These are phyloP conservation scores for Tetramorium simillimum DNA, from an alignment of 1,140 invertebrate species.

Conservation along the genomic window DNA sequence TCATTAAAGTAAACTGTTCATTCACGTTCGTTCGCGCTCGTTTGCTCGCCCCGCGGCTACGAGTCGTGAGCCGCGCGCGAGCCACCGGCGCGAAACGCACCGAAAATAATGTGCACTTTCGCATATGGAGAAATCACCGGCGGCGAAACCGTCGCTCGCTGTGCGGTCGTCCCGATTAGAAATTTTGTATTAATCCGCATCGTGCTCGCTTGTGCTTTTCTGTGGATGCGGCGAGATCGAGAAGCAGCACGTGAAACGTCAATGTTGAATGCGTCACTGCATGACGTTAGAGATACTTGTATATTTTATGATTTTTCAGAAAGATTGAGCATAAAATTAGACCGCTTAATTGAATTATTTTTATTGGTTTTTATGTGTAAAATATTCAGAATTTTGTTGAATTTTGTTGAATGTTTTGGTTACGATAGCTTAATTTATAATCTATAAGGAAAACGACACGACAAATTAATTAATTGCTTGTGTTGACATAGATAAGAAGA, in stretches of 20 bases:
- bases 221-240: not conserved
- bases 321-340: not conserved
- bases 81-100: slow-evolving; percentile 24
- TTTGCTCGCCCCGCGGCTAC: not conserved
- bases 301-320: not conserved
- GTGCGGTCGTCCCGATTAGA: slow-evolving; percentile 37
- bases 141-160: not conserved
- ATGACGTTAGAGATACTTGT: not conserved
- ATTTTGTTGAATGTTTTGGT: not conserved
- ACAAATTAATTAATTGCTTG: not conserved
- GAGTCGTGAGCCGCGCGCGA: not conserved
- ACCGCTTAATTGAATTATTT: not conserved
- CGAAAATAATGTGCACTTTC: slow-evolving; percentile 48
- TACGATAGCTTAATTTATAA: not conserved
- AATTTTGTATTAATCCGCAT: slow-evolving; percentile 38
- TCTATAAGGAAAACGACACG: not conserved
- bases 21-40: not conserved
- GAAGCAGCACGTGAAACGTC: not conserved
- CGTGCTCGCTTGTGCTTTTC: slow-evolving; percentile 7
- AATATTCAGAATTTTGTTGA: not conserved
- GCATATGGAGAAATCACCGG: slow-evolving; percentile 26
- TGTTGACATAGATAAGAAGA: not conserved
- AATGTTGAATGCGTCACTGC: slow-evolving; percentile 18
- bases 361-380: not conserved
- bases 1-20: not conserved